Percentiles rank a stretch among this genome's conserved stretches.
Conservation (phyloP, 2,888 invertebrate species). For the Pollenia griseotomentosa region DNA sequence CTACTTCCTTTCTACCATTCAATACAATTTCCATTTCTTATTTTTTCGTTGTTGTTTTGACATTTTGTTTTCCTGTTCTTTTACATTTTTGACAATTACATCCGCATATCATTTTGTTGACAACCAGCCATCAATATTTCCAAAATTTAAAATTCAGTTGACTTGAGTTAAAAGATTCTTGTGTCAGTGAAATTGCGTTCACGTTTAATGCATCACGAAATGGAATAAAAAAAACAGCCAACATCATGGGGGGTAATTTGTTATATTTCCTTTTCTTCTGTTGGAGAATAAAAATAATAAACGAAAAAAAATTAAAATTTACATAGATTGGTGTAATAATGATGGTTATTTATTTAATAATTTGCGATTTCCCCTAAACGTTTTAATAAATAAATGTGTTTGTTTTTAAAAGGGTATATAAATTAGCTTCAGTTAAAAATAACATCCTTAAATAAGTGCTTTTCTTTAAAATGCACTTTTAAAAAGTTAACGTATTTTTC, state of each 20-base stretch:
- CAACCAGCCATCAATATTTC: conserved; percentile 70
- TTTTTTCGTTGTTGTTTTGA: conserved; percentile 65
- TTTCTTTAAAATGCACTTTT: too few species aligned
- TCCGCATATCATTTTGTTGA: conserved; percentile 72
- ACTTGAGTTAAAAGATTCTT: conserved; percentile 19
- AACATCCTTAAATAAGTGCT: too few species aligned
- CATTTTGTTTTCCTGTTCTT: conserved; percentile 70
- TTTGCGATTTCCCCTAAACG: not conserved
- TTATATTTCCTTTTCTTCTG: conserved; percentile 20
- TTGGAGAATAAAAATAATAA: conserved; percentile 33
- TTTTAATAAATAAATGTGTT: not conserved
- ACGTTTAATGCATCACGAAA: conserved; percentile 43
- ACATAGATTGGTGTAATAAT: conserved; percentile 64
- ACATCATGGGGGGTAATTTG: conserved; percentile 61
- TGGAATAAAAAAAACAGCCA: not conserved
- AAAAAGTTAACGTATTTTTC: not conserved
- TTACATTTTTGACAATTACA: conserved; percentile 69
- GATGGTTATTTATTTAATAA: conserved; percentile 58
- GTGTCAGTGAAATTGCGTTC: conserved; percentile 7
- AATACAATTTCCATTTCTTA: conserved; percentile 22
- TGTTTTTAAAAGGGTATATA: not conserved
- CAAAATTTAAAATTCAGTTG: conserved; percentile 9
- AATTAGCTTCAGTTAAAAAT: too few species aligned
- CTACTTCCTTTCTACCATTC: not conserved
- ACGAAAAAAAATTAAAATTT: conserved; percentile 51